Conservation (phyloP, 2,888 invertebrate genomes). For the Andrena chrysosceles region DNA sequence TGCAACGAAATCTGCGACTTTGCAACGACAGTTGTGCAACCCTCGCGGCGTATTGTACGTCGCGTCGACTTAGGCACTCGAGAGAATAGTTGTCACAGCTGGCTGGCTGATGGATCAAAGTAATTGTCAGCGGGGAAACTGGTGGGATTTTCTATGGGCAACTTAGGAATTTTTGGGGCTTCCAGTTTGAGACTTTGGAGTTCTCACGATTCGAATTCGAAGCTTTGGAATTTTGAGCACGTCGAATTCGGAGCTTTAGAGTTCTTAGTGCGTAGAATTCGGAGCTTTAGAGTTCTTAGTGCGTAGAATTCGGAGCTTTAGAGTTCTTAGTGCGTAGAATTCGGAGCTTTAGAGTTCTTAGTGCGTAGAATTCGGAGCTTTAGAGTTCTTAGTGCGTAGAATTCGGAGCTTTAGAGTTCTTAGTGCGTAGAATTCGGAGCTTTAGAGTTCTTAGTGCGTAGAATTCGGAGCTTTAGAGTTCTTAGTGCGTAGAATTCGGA, state of each 20-base stretch:
- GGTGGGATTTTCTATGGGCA: neutral
- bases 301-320: too few species aligned
- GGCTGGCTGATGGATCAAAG: slow-evolving; percentile 2
- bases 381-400: too few species aligned
- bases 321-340: too few species aligned
- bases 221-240: neutral
- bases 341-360: too few species aligned
- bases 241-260: neutral
- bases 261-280: too few species aligned
- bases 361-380: too few species aligned
- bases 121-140: neutral
- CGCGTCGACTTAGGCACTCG: slow-evolving; percentile 2
- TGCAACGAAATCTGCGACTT: slow-evolving; percentile 60
- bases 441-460: too few species aligned
- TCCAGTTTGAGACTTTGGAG: neutral
- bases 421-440: too few species aligned
- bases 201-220: neutral
- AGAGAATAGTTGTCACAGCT: slow-evolving; percentile 7
- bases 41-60: slow-evolving; percentile 2
- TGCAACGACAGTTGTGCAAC: slow-evolving; percentile 52
- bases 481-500: too few species aligned
- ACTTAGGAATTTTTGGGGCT: neutral
- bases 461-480: too few species aligned
- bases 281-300: too few species aligned
- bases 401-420: too few species aligned